Base-by-base conservation (phyloP, 2,113 vertebrate species). In the Macrotus californicus region DNA sequence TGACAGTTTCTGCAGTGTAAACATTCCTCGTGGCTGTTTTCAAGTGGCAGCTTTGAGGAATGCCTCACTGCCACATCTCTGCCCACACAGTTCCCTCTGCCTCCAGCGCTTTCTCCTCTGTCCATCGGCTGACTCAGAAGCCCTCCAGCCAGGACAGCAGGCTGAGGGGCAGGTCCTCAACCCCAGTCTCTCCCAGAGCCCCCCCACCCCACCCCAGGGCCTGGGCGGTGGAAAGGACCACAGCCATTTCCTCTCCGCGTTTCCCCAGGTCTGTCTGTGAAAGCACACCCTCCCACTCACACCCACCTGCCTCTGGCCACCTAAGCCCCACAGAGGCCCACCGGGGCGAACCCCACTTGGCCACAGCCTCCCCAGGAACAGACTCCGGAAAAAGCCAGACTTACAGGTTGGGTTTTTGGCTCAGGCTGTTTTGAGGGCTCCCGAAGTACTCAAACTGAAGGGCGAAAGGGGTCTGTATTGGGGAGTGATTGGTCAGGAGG, bases 381-480 rank as follows among this genome's bases (percentile, higher is more conserved):
- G 13, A 7, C 39, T 34, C 31, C 3, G 76, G 21, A 1, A 26
- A 54, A 18, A 41, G 2, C 12, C 41, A 41, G 87, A 98, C 98
- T 98, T 82, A 98, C 98, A 0, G 52, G 64, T 54, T 91, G 21
- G 8, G 8, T 10, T 75, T 39, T 52, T 85, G 92, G 61, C 4
- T 95, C 82, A 56, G 36, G 79, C 50, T 61, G 50, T 66, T 14
- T 11, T 14, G 36, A 5, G 95, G 46, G n/a, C 95, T 98, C 76
- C 94, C 98, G 24, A 99, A 99, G 97, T 99, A 99, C 21, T 99
- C 98, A 2, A 97, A 98, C 76, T 98, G 96, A 43, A 99, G 41
- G n/a, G 83, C 94, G 96, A 99, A 99, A 3, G 97, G 90, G 24
- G 99, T 98, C 7, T 98, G 82, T 72, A 99, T 98, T 1, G 98